These are phyloP conservation scores for Chamaea fasciata DNA, from an alignment of 2,113 vertebrate genomes.

Conservation along the genomic window DNA sequence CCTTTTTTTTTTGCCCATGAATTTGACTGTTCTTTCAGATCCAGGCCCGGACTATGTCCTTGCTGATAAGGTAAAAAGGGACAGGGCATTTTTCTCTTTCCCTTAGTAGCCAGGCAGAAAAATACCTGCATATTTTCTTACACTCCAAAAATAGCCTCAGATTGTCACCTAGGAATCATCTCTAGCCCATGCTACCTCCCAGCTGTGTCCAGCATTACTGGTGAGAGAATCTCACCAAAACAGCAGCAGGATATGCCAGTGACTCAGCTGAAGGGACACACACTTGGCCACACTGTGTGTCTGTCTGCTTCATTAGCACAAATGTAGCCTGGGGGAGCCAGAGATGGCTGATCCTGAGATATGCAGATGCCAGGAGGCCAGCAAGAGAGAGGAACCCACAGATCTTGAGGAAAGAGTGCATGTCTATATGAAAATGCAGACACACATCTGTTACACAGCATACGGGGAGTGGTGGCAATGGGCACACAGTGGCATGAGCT, in stretches of 20 bases:
- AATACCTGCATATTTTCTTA: background rate
- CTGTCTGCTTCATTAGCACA: background rate
- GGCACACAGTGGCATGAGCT: background rate
- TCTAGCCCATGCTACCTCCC: background rate
- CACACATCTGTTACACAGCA: rapidly evolving
- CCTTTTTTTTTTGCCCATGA: background rate
- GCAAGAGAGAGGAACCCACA: background rate
- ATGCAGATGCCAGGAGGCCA: background rate
- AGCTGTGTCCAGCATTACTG: background rate
- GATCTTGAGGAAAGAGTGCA: background rate
- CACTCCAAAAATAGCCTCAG: background rate
- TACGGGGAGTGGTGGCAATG: rapidly evolving
- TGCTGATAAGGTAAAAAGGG: background rate
- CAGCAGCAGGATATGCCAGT: background rate
- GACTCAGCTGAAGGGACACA: rapidly evolving
- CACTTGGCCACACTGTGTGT: rapidly evolving
- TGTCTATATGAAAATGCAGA: background rate
- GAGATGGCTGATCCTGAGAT: background rate
- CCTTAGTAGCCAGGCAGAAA: background rate
- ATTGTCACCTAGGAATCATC: background rate
- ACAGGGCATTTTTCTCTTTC: background rate
- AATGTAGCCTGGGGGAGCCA: background rate
- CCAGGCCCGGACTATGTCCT: background rate
- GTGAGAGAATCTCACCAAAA: background rate
- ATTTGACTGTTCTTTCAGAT: background rate